A percentile compares a stretch with the other conserved stretches of the same genome.
Evolutionary conservation across 2,797 vertebrate genomes (phyloP).

Genomic region (Knipowitschia caucasica): DNA sequence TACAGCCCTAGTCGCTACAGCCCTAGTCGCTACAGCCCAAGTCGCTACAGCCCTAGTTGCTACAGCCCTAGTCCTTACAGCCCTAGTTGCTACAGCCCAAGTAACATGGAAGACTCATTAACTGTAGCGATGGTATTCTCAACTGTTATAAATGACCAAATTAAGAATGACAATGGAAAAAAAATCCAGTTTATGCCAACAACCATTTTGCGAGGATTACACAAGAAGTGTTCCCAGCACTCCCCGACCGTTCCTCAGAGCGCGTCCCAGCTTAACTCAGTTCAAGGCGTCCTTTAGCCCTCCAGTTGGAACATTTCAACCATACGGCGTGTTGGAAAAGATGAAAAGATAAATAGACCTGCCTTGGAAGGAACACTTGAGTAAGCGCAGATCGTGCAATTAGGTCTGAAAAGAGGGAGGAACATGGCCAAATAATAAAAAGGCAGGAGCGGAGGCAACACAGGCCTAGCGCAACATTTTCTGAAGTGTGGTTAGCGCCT

Average conservation of each 20-base stretch:
- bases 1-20: no score
- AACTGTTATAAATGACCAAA: background rate
- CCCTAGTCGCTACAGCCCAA: no score
- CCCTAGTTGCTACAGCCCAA: no score
- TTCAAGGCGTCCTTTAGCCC: slow-evolving; percentile 26
- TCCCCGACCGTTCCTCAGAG: no score
- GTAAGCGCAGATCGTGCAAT: slow-evolving; percentile 12
- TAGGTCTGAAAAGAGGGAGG: background rate
- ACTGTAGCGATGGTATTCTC: background rate
- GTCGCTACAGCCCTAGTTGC: no score
- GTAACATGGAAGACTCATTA: background rate
- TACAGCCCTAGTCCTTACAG: no score
- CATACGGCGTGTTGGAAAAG: slow-evolving; percentile 3
- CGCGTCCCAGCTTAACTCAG: slow-evolving; percentile 10
- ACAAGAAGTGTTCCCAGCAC: background rate
- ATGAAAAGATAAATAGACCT: slow-evolving; percentile 20
- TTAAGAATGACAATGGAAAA: background rate
- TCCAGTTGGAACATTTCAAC: slow-evolving; percentile 13
- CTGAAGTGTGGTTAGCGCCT: slow-evolving; percentile 5
- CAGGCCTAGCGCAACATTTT: slow-evolving; percentile 9
- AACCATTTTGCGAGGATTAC: background rate
- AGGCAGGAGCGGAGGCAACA: background rate
- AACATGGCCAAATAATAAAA: background rate
- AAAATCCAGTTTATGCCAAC: background rate
- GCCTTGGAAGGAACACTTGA: slow-evolving; percentile 21